phyloP scores from a whole-genome alignment of 2,113 vertebrate genomes.

The Brachyistius frenatus region DNA sequence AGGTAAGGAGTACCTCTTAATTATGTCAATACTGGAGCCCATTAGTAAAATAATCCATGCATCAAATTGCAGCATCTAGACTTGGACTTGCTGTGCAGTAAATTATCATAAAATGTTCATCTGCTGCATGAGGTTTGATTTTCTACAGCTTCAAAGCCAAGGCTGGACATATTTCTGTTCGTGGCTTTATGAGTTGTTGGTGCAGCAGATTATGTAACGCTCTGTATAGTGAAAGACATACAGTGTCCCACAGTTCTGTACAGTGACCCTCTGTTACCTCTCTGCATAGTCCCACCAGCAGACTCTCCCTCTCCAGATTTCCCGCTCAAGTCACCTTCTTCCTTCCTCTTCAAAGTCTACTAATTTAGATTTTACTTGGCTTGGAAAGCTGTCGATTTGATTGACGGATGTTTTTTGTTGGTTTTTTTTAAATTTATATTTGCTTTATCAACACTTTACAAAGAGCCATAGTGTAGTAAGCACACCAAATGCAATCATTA shows the following conservation, averaged over 20 bases:
- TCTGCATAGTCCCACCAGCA: conserved; percentile 41
- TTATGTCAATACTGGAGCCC: not conserved
- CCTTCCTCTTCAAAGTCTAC: conserved; percentile 61
- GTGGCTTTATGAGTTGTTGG: conserved; percentile 56
- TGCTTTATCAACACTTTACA: not conserved
- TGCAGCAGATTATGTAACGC: conserved; percentile 66
- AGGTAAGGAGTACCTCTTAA: not conserved
- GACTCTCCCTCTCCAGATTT: conserved; percentile 35
- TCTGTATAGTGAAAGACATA: conserved; percentile 74
- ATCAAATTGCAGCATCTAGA: not conserved
- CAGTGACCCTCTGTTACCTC: conserved; percentile 76
- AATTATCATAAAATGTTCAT: conserved; percentile 16
- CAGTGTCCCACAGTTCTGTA: conserved; percentile 69
- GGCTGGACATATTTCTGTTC: conserved; percentile 39
- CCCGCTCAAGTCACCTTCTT: conserved; percentile 44
- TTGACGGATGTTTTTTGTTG: conserved; percentile 7
- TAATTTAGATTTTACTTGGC: conserved; percentile 49
- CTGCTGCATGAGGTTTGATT: conserved; percentile 15
- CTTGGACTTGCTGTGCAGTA: not conserved
- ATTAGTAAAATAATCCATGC: not conserved
- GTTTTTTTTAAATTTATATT: not conserved
- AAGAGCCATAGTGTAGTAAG: not conserved
- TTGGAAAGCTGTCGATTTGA: conserved; percentile 42
- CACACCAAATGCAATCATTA: not conserved
- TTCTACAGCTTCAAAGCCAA: conserved; percentile 36